Conservation (phyloP, 2,888 invertebrate genomes). For the Mythimna loreyi region DNA sequence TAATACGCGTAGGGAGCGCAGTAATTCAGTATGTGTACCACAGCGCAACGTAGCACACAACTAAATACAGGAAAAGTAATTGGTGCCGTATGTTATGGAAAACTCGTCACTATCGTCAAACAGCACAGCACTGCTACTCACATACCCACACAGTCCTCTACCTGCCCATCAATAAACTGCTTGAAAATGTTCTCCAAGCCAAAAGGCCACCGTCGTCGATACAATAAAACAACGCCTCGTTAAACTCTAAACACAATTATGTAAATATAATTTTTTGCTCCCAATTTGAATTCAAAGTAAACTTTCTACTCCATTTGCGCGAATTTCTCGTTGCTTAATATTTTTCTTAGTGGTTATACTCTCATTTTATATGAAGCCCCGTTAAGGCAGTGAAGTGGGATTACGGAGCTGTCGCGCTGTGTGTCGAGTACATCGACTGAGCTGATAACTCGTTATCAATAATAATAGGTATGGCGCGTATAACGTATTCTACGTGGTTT, state of each 20-base stretch:
- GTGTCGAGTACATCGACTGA: conserved; percentile 4
- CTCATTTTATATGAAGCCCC: conserved; percentile 45
- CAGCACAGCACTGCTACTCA: not conserved
- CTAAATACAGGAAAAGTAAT: not conserved
- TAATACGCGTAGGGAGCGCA: no score
- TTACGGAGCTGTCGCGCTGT: conserved; percentile 30
- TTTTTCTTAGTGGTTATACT: conserved; percentile 51
- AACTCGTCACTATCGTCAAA: not conserved
- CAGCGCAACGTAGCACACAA: not conserved
- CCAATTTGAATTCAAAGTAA: conserved; percentile 41
- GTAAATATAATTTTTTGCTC: conserved; percentile 16
- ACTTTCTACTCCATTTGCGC: conserved; percentile 31
- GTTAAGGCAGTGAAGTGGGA: conserved; percentile 46
- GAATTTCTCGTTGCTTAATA: conserved; percentile 32
- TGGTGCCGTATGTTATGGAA: not conserved
- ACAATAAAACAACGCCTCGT: conserved; percentile 5
- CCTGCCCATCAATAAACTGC: not conserved
- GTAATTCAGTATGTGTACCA: not conserved
- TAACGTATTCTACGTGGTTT: not conserved
- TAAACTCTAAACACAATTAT: conserved; percentile 19
- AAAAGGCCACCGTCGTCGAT: not conserved
- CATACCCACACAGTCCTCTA: no score
- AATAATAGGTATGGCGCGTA: conserved; percentile 20
- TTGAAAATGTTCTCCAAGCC: no score
- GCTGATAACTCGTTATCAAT: conserved; percentile 20